phyloP scores from a whole-genome alignment of 2,888 invertebrate species.

The Pachymerium ferrugineum region DNA sequence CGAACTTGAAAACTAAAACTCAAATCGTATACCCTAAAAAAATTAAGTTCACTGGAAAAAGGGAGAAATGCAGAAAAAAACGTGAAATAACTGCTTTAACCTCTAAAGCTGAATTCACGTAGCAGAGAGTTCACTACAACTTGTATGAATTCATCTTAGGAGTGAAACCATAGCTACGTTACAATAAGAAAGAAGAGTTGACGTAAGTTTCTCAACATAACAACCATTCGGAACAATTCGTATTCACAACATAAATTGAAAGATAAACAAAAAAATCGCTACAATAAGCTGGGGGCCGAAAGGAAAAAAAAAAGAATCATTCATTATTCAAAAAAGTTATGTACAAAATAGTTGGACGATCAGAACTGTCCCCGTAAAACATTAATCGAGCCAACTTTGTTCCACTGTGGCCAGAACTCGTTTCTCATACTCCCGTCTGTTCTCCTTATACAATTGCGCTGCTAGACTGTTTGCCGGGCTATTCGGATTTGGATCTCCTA shows the following conservation, averaged over 20 bases:
- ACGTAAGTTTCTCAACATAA: background rate
- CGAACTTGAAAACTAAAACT: background rate
- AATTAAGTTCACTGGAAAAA: background rate
- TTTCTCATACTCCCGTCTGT: conserved; percentile 98
- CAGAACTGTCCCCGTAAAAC: background rate
- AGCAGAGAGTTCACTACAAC: background rate
- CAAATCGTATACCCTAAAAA: background rate
- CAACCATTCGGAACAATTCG: background rate
- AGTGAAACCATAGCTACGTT: background rate
- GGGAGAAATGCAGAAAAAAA: background rate
- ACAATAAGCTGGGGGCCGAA: background rate
- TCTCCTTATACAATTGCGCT: conserved; percentile 98
- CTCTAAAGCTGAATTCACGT: background rate
- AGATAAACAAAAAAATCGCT: background rate
- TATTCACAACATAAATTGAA: background rate
- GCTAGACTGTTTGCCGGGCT: conserved; percentile 99
- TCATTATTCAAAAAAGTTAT: background rate
- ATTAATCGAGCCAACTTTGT: conserved; percentile 95
- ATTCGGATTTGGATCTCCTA: conserved; percentile 99
- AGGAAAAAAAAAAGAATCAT: background rate
- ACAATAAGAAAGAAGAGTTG: background rate
- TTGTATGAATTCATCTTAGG: background rate
- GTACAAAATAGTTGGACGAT: background rate
- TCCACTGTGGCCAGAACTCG: conserved; percentile 98
- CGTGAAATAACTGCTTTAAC: background rate